Conservation (phyloP, 30 jellyfish, hydroid and myxozoan species). For the Hydractinia symbiolongicarpus region DNA sequence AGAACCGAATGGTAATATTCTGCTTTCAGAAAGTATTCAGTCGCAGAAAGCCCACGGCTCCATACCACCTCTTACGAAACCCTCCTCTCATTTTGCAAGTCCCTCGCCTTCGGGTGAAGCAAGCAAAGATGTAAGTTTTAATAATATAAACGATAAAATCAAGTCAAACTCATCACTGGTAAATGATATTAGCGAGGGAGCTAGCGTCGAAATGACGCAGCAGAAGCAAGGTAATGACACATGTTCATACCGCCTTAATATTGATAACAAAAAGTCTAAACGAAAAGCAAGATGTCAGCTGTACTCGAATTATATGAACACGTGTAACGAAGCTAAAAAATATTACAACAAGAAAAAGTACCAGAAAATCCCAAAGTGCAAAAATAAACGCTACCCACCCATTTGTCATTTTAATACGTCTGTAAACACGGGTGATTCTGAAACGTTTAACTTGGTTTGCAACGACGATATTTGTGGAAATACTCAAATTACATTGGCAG, state of each 20-base stretch:
- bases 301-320: background rate
- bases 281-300: background rate
- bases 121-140: no score
- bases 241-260: background rate
- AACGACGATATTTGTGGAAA: constrained; percentile 26
- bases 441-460: constrained; percentile 23
- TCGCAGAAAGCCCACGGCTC: no score
- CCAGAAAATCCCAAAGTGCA: constrained; percentile 12
- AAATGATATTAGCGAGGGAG: no score
- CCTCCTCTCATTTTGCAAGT: no score
- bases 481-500: constrained; percentile 16
- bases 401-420: constrained; percentile 14
- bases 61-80: no score
- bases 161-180: no score
- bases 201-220: no score
- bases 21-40: no score
- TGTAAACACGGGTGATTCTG: background rate
- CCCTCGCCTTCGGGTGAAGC: no score
- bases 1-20: no score
- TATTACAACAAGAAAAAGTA: background rate
- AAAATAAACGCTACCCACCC: constrained; percentile 3
- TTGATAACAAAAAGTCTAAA: background rate
- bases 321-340: background rate
- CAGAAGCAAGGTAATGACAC: background rate
- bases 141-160: no score